phyloP scores from a whole-genome alignment of 1,140 invertebrate genomes.

The Halictus rubicundus region DNA sequence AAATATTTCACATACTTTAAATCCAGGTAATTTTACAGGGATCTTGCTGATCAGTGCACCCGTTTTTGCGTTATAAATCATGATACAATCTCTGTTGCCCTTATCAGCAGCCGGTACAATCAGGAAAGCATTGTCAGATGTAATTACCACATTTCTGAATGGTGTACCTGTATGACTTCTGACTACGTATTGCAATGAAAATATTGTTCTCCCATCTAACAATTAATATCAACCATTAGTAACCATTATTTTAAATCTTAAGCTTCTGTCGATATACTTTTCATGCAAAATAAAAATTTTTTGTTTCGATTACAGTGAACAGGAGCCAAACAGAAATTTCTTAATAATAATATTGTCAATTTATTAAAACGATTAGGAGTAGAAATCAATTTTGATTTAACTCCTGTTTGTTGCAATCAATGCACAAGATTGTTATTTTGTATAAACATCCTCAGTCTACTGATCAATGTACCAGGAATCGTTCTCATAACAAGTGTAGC shows the following conservation, averaged over 20 bases:
- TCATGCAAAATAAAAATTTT: no score
- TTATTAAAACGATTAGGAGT: no score
- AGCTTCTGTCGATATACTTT: no score
- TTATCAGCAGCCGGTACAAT: conserved; percentile 91
- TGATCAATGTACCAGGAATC: conserved; percentile 85
- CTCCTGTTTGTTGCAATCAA: no score
- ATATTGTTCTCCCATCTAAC: conserved; percentile 87
- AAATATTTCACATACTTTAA: conserved; percentile 80
- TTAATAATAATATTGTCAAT: no score
- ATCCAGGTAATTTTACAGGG: conserved; percentile 83
- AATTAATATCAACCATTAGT: neutral
- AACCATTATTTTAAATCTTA: neutral
- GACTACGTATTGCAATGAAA: conserved; percentile 89
- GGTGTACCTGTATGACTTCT: conserved; percentile 84
- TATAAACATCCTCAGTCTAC: no score
- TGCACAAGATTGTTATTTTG: no score
- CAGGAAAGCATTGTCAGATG: conserved; percentile 89
- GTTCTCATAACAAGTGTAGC: conserved; percentile 85
- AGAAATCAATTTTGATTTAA: no score
- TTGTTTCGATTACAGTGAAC: no score
- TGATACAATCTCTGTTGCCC: conserved; percentile 89
- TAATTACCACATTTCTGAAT: conserved; percentile 88
- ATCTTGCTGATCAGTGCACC: conserved; percentile 91
- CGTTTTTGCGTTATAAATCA: conserved; percentile 91
- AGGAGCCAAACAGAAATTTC: no score